phyloP scores from a whole-genome alignment of 2,888 invertebrate species.

The Bugulina stolonifera region DNA sequence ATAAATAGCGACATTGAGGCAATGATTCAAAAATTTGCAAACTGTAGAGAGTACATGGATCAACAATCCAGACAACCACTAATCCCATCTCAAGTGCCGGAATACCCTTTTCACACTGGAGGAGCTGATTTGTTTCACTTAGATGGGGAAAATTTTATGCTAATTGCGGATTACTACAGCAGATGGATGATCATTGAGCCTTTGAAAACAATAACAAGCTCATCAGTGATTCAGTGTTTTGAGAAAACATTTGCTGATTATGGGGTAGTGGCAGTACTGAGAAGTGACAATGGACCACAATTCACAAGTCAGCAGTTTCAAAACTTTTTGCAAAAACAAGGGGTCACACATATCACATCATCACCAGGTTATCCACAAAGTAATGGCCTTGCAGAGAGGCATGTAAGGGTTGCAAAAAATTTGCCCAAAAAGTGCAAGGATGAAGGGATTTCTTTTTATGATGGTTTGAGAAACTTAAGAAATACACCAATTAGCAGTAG shows the following conservation, averaged over 20 bases:
- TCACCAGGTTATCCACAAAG: not conserved
- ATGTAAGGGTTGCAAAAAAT: not conserved
- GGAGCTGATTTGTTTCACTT: constrained; percentile 1
- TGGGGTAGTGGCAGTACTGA: not conserved
- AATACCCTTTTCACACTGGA: not conserved
- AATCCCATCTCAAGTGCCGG: not conserved
- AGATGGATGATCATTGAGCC: not conserved
- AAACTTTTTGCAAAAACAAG: not conserved
- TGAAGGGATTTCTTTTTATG: not conserved
- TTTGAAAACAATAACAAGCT: not conserved
- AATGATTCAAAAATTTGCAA: not conserved
- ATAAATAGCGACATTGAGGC: constrained; percentile 20
- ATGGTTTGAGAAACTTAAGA: not conserved
- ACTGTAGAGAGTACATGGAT: not conserved
- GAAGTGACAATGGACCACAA: constrained; percentile 5
- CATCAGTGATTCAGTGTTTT: not conserved
- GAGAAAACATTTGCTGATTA: not conserved
- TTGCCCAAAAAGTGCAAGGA: not conserved
- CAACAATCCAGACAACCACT: not conserved
- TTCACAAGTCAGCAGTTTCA: not conserved
- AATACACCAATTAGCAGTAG: not conserved
- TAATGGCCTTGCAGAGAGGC: not conserved
- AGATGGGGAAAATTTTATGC: not conserved
- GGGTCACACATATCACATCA: not conserved
- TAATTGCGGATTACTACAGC: not conserved